A percentile compares a stretch with the other conserved stretches of the same genome.
Conservation (phyloP, 1,140 invertebrate genomes). For the Tetramorium simillimum region DNA sequence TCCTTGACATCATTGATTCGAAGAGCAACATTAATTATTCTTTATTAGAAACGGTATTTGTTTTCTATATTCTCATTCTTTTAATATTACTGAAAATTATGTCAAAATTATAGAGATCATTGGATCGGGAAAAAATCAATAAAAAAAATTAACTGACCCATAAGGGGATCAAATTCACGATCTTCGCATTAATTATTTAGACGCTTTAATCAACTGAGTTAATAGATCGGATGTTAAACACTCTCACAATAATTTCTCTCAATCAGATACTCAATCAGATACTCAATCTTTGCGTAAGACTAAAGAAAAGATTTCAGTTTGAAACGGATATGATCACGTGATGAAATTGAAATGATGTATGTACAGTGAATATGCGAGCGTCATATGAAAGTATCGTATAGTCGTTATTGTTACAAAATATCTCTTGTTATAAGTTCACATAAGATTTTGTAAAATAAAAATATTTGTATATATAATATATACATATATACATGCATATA, state of each 20-base stretch:
- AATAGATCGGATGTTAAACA: slow-evolving; percentile 58
- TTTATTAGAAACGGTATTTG: neutral
- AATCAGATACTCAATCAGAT: neutral
- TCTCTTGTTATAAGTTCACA: slow-evolving; percentile 1
- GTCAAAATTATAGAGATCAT: neutral
- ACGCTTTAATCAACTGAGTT: slow-evolving; percentile 85
- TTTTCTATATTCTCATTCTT: neutral
- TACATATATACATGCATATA: neutral
- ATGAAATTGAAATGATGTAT: neutral
- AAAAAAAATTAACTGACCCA: slow-evolving; percentile 71
- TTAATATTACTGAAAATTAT: neutral
- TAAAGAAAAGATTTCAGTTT: neutral
- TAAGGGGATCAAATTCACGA: slow-evolving; percentile 85
- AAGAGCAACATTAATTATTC: neutral
- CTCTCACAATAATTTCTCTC: neutral
- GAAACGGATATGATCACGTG: neutral
- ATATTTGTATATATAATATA: slow-evolving; percentile 20
- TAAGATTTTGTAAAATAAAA: slow-evolving; percentile 38
- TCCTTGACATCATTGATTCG: neutral
- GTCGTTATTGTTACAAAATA: slow-evolving; percentile 21
- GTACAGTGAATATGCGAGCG: neutral
- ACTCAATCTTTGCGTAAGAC: neutral
- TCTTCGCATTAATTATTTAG: slow-evolving; percentile 85
- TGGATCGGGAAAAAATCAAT: neutral
- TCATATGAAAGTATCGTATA: neutral